Percentiles rank a stretch among this genome's conserved stretches.
phyloP scores from a whole-genome alignment of 2,113 vertebrate genomes.

The Bubo blakistoni region DNA sequence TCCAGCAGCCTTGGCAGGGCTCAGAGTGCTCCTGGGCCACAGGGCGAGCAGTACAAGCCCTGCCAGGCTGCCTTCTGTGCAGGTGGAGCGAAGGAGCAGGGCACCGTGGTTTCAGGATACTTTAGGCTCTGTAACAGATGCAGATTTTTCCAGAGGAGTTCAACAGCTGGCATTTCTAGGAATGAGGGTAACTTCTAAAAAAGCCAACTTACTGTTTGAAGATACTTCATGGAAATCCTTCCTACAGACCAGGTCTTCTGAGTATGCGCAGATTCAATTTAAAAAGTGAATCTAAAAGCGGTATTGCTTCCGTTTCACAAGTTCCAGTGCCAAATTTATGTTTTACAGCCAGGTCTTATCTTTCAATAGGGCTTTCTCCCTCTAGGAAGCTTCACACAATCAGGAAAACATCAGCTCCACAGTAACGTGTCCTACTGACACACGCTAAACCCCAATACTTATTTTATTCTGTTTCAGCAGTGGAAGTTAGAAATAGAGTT shows the following conservation, averaged over 20 bases:
- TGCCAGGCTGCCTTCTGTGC: rapidly evolving
- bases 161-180: neutral
- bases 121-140: rapidly evolving
- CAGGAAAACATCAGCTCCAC: neutral
- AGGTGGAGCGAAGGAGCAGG: rapidly evolving
- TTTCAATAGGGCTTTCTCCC: neutral
- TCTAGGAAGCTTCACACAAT: neutral
- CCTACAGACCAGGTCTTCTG: neutral
- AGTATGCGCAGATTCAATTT: neutral
- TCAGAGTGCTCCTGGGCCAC: rapidly evolving
- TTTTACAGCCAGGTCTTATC: neutral
- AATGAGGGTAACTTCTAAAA: neutral
- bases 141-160: neutral
- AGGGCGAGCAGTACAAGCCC: rapidly evolving
- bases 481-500: neutral
- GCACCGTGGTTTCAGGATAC: neutral
- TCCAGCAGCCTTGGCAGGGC: neutral
- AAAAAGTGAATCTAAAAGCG: neutral
- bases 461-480: neutral
- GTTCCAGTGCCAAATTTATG: neutral
- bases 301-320: neutral
- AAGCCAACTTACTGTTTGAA: neutral
- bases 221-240: neutral
- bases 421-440: neutral
- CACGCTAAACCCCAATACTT: neutral